Percentiles rank a stretch among this genome's conserved stretches.
Conservation (phyloP, 1,140 invertebrate genomes). For the Sycophila sp. region DNA sequence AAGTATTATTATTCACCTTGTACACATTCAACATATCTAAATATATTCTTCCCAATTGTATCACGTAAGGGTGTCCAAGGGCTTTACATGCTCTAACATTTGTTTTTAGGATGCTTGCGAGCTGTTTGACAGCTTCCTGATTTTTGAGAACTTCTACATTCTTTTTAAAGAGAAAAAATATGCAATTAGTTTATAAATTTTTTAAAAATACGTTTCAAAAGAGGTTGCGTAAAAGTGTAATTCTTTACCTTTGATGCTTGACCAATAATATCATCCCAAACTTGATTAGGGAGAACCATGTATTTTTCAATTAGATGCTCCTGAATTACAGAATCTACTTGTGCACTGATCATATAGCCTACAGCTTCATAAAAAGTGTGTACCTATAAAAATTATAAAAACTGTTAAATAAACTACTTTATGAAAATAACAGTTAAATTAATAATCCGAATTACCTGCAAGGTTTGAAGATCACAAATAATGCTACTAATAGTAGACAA, state of each 20-base stretch:
- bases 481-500: conserved; percentile 95
- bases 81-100: conserved; percentile 98
- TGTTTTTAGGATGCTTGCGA: conserved; percentile 98
- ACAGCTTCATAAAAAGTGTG: conserved; percentile 99
- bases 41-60: conserved; percentile 95
- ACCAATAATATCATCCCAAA: conserved; percentile 99
- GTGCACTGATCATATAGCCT: conserved; percentile 98
- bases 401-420: not conserved
- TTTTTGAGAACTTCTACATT: conserved; percentile 98
- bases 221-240: not conserved
- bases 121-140: conserved; percentile 95
- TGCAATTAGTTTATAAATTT: not conserved
- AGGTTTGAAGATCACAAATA: conserved; percentile 97
- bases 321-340: conserved; percentile 88
- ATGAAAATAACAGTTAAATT: not conserved
- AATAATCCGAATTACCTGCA: conserved; percentile 74
- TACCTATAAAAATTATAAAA: conserved; percentile 71
- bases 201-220: not conserved
- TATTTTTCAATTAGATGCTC: conserved; percentile 97
- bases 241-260: conserved; percentile 87
- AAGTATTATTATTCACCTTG: conserved; percentile 73
- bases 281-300: conserved; percentile 97
- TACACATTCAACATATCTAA: conserved; percentile 99
- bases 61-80: conserved; percentile 94
- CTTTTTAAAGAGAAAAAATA: conserved; percentile 58